These are phyloP conservation scores for Simalia tracyae DNA, from an alignment of 2,797 vertebrate genomes.

Conservation along the genomic window DNA sequence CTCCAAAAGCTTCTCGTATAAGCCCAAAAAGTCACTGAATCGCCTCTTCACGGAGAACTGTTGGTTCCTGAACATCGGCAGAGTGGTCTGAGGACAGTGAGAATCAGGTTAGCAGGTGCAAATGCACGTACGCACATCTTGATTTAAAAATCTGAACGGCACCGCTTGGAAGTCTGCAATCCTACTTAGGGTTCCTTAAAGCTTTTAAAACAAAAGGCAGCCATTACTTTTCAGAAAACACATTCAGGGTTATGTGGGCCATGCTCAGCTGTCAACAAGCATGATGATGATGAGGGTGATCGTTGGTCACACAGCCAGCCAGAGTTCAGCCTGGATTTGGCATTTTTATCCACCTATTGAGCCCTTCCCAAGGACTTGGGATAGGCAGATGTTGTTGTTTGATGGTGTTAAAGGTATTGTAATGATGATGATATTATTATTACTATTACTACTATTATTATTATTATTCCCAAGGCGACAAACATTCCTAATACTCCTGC, in stretches of 20 bases:
- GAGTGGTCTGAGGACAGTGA: slow-evolving; percentile 78
- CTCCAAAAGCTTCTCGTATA: slow-evolving; percentile 94
- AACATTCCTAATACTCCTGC: background rate
- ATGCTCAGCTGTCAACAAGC: background rate
- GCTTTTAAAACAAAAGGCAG: background rate
- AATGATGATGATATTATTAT: too few relatives aligned
- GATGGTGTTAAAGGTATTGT: too few relatives aligned
- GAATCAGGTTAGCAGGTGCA: slow-evolving; percentile 5
- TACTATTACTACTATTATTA: too few relatives aligned
- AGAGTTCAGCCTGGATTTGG: too few relatives aligned
- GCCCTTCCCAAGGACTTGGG: too few relatives aligned
- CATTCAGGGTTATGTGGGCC: background rate
- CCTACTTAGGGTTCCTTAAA: too few relatives aligned
- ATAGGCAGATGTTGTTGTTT: too few relatives aligned
- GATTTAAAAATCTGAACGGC: background rate
- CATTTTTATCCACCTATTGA: too few relatives aligned
- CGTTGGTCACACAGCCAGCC: too few relatives aligned
- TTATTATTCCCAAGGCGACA: background rate
- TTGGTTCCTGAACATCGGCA: slow-evolving; percentile 91
- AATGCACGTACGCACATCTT: background rate
- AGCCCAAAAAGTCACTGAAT: slow-evolving; percentile 97
- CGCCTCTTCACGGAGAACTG: slow-evolving; percentile 90
- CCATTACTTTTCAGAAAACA: background rate
- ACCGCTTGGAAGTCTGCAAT: background rate
- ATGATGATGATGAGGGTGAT: too few relatives aligned